Base-by-base conservation (phyloP, 2,797 vertebrate species). In the Sciurus vulgaris region DNA sequence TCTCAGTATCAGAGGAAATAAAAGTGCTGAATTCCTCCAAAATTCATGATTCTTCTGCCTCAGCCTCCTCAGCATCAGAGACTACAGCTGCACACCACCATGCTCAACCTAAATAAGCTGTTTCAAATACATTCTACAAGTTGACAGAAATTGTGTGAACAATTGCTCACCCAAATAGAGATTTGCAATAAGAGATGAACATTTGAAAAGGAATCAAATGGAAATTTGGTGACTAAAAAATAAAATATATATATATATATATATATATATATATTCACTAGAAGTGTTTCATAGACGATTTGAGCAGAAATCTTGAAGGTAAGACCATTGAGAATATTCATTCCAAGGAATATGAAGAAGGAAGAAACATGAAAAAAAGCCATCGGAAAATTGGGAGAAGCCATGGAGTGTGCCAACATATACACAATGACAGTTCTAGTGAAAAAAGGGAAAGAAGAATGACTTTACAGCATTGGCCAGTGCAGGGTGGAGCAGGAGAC, bases 161-260 rank as follows among this genome's bases (percentile, higher is more conserved):
- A 67, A 67, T 69, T 8, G 26, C n/a, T 69, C 47, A 83, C 41
- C 59, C 51, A 54, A 51, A 54, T 54, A 73, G 69, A 89, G 73
- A 38, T 44, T 59, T 89, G 49, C n/a, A 89, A 38, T 49, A 61
- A 38, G 49, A 84, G 65, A 70, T 26, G 51, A 33, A 82, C 69
- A 70, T 61, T 70, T 47, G 49, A 63, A 91, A 89, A 54, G 56
- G 10, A 73, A 93, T 77, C 54, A 63, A 76, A 54, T 9, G 33
- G 79, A 94, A 84, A 77, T 77, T 77, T 70, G 47, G 51, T 56
- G 49, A 94, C 33, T 70, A 61, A 47, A 83, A 77, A 89, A 59
- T 59, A 76, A 61, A 76, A n/a, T 38, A 4, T 38, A 38, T 38
- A 4, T 38, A 38, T 38, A 38, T 38, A 38, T 38, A 38, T 38